phyloP scores from a whole-genome alignment of 2,113 vertebrate genomes.

The Sitta europaea region DNA sequence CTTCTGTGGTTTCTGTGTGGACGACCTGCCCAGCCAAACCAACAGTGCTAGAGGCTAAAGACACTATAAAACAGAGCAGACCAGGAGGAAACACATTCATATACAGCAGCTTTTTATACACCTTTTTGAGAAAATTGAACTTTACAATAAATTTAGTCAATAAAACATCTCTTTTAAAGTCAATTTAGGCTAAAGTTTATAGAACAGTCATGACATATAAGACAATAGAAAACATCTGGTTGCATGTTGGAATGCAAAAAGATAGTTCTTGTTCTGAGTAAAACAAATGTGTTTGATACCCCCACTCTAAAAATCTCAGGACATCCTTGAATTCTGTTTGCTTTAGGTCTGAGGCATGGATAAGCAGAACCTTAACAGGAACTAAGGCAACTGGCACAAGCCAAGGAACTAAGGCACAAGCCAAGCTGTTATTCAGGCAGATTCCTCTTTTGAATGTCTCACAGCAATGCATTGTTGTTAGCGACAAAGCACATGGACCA shows the following conservation, averaged over 20 bases:
- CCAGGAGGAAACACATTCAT: conserved; percentile 26
- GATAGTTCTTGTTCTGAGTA: not conserved
- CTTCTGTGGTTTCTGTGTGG: conserved; percentile 96
- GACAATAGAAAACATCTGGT: not conserved
- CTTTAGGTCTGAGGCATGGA: not conserved
- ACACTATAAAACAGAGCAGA: conserved; percentile 79
- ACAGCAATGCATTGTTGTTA: not conserved
- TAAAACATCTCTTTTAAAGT: not conserved
- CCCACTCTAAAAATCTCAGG: not conserved
- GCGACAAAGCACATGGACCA: not conserved
- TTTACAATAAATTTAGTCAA: not conserved
- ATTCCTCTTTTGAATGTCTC: not conserved
- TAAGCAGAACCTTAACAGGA: not conserved
- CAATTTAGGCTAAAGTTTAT: not conserved
- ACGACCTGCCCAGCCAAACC: conserved; percentile 96
- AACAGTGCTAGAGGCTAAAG: conserved; percentile 94
- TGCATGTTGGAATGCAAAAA: not conserved
- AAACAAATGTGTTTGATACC: not conserved
- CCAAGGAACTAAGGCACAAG: no score
- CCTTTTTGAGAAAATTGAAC: not conserved
- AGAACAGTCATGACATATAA: not conserved
- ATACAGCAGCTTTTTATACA: not conserved
- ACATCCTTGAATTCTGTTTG: not conserved
- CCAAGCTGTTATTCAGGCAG: not conserved
- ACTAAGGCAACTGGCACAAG: not conserved